Base-by-base conservation (phyloP, 2,113 vertebrate species). In the Psophia crepitans region DNA sequence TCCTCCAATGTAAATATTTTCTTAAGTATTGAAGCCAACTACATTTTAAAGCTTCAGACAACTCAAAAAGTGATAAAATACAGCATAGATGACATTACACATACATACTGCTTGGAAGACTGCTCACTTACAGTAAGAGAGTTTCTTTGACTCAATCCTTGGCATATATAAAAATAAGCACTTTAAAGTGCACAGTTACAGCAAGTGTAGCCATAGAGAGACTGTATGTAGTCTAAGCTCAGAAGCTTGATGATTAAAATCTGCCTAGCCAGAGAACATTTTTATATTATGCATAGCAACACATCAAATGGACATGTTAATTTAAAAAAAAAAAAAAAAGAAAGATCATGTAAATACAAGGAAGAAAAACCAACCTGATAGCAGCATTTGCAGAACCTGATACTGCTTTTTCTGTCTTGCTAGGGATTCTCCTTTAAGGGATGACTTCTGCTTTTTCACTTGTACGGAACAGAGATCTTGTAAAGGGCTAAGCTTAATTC, bases 61-160 rank as follows among this genome's bases (percentile, higher is more conserved):
- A 54, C 61, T 82, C 51, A 49, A 58, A 61, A 76, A 93, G 30
- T 65, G 32, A 27, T 90, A 71, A 93, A 94, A 93, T 68, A 87
- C 44, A 75, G 48, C 1, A 0, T 5, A 87, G 41, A 79, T 84
- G 53, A 76, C n/a, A 85, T 85, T 57, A 85, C 22, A 85, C 32
- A 91, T 39, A 68, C 11, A 49, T 85, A 87, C 82, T 81, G 87
- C 58, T 93, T 93, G 53, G 46, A 94, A 93, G 56, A 89, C 22
- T 73, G 65, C 35, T 91, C 89, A 76, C 54, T 92, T 95, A 84
- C 74, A 61, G 94, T 84, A 93, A 82, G n/a, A 87, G 17, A 85
- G 7, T 57, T 83, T 82, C 56, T 92, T 84, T 61, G 79, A 80
- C 53, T 87, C 84, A 92, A 79, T 79, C 63, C 33, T 83, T 93